These are phyloP conservation scores for Nemurella pictetii DNA, from an alignment of 2,888 invertebrate genomes.

Conservation along the genomic window DNA sequence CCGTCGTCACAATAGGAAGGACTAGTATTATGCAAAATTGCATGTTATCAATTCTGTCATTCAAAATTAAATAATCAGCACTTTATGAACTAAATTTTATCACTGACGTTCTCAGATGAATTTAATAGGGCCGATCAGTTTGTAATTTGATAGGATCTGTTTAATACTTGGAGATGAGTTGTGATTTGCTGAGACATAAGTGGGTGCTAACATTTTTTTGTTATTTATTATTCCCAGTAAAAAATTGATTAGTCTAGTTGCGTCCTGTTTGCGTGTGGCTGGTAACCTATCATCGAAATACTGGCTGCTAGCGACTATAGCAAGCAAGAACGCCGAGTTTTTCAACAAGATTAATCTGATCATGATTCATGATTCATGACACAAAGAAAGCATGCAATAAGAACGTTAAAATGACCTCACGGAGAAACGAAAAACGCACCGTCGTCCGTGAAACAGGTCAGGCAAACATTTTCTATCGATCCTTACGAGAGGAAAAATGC, in stretches of 20 bases:
- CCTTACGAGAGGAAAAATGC: not conserved
- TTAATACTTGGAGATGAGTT: no score
- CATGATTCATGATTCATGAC: not conserved
- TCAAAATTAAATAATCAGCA: no score
- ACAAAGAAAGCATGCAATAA: not conserved
- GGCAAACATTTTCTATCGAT: not conserved
- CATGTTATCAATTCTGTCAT: no score
- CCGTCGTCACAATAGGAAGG: no score
- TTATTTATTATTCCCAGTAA: not conserved
- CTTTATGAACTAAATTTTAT: no score
- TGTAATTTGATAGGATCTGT: no score
- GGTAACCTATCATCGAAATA: not conserved
- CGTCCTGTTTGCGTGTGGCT: not conserved
- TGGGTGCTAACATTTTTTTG: not conserved
- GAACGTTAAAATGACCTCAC: not conserved
- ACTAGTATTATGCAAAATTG: no score
- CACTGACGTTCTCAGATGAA: no score
- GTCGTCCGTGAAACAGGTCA: constrained; percentile 18
- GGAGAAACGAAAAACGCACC: not conserved
- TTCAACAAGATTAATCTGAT: not conserved
- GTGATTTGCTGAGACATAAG: not conserved
- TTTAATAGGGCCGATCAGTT: no score
- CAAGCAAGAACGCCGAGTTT: not conserved
- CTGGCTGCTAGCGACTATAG: not conserved
- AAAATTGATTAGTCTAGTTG: not conserved